These are phyloP conservation scores for Drosophila miranda DNA, from an alignment of 1,140 invertebrate genomes.

Conservation along the genomic window DNA sequence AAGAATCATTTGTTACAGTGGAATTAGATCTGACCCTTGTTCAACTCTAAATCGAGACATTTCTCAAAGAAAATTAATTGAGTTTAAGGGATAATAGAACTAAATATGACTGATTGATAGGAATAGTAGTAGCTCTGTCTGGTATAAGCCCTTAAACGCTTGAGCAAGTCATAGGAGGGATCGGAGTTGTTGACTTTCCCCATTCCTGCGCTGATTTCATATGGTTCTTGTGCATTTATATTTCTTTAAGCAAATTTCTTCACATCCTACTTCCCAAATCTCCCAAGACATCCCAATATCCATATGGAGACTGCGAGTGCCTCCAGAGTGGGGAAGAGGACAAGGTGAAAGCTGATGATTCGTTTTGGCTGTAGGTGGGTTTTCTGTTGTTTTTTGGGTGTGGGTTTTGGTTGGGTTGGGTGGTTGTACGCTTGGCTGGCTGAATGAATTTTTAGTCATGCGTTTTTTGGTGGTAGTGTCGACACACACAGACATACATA, in stretches of 20 bases:
- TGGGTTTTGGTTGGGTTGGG: background rate
- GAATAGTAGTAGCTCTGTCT: no score
- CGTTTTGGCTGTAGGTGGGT: constrained; percentile 6
- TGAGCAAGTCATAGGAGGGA: no score
- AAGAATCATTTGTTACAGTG: no score
- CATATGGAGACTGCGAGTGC: background rate
- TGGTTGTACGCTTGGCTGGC: constrained; percentile 2
- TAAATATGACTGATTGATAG: no score
- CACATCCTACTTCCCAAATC: background rate
- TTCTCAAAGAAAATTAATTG: no score
- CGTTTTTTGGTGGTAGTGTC: constrained; percentile 22
- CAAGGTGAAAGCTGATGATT: background rate
- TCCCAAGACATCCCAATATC: background rate
- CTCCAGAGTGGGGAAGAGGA: no score
- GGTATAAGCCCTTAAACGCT: no score
- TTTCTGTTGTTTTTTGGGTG: background rate
- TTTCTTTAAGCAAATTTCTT: constrained; percentile 1
- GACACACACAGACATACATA: constrained; percentile 15
- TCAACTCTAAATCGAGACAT: no score
- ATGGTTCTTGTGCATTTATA: background rate
- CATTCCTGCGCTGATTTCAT: no score
- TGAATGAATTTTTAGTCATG: constrained; percentile 19
- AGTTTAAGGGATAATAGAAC: no score
- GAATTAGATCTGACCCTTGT: no score
- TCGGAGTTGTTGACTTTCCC: no score